Evolutionary conservation across 1,140 invertebrate species (phyloP), one percentile per base, ranked within the genome.

Genomic region (Drosophila eugracilis): DNA sequence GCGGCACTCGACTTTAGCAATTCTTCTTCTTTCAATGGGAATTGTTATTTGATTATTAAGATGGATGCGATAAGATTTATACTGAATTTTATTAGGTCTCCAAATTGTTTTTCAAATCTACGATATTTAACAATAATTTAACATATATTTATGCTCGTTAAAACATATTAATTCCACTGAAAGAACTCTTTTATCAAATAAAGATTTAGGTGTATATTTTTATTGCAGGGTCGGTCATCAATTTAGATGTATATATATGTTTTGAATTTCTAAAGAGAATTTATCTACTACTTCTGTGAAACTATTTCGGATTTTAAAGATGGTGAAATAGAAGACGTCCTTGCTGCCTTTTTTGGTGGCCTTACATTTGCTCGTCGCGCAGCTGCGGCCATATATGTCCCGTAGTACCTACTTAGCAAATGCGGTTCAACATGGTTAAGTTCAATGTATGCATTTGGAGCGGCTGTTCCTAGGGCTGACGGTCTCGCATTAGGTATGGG

Each of bases 331-430:
- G 62, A 50, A 4, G 57, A 28, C 3, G 42, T 62, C 6, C 48
- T 28, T 44, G 55, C 55, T 4, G 41, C n/a, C n/a, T n/a, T 32
- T 19, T 59, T 62, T 1, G 75, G 47, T 3, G 52, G 53, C 42
- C 80, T 78, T 3, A 83, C 36, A 22, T 14, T 71, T 3, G 70
- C 78, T 5, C 66, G 75, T 5, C 76, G 57, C 1, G 85, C 81
- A 5, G 89, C 81, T 5, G 91, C 75, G 36, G 91, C 74, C 73
- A 84, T 75, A 48, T 90, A 91, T 3, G 75, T 83, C 9, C 78
- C 88, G 32, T 91, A 91, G 50, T 91, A 91, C 24, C 73, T 73
- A 21, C 80, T 85, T 0, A 90, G 32, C 37, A 90, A 72, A 17
- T 83, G 74, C 0, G 75, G 74, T 67, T 89, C 77, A 12, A 90